Evolutionary conservation across 2,113 vertebrate species (phyloP).

Genomic region (Aythya baeri): DNA sequence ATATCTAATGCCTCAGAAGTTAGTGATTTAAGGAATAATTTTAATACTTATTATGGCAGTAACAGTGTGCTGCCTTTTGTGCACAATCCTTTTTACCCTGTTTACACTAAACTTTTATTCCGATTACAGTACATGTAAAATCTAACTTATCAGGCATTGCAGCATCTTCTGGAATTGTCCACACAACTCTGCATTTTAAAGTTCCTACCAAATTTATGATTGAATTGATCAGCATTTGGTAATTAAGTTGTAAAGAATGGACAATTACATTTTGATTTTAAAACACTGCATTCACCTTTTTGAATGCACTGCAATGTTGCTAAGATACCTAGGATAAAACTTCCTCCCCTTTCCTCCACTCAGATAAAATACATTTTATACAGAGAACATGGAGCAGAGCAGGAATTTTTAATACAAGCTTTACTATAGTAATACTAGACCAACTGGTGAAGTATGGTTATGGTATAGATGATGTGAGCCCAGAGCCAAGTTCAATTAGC

Average conservation of each 20-base stretch:
- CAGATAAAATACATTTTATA: neutral
- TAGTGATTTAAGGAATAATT: neutral
- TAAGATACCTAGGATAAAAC: neutral
- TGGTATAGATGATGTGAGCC: neutral
- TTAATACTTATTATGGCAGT: neutral
- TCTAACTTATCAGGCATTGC: neutral
- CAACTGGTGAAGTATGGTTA: neutral
- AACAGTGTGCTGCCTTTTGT: neutral
- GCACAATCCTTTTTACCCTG: neutral
- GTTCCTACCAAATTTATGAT: neutral
- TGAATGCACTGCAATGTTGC: neutral
- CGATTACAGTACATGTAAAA: neutral
- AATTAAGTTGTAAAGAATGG: neutral
- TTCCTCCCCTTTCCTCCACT: no score
- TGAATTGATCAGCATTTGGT: neutral
- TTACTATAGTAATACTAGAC: neutral
- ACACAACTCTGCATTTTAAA: neutral
- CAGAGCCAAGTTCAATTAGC: neutral
- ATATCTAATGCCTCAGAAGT: neutral
- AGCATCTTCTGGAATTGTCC: neutral
- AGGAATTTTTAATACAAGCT: neutral
- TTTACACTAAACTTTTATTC: neutral
- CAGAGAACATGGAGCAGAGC: neutral
- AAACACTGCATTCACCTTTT: neutral
- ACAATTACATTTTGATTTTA: neutral